phyloP scores from a whole-genome alignment of 2,113 vertebrate genomes.

The Hyaena hyaena region DNA sequence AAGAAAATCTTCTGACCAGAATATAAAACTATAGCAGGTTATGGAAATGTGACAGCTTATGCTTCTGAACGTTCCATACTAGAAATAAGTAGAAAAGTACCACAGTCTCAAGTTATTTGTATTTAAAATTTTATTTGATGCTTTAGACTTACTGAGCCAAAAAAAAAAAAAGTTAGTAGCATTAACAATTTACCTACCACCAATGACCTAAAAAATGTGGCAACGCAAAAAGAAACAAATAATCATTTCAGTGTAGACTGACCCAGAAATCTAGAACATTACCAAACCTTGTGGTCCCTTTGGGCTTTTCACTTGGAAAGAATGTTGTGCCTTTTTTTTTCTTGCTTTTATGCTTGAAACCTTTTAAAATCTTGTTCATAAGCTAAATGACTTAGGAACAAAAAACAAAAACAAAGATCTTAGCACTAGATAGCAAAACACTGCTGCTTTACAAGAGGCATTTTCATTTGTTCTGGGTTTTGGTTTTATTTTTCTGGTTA shows the following conservation, averaged over 20 bases:
- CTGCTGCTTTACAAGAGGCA: not conserved
- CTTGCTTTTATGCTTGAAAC: slow-evolving; percentile 23
- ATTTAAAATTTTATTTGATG: slow-evolving; percentile 27
- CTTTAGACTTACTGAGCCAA: not conserved
- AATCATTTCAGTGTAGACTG: slow-evolving; percentile 38
- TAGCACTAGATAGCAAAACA: not conserved
- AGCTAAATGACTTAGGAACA: not conserved
- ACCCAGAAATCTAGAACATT: slow-evolving; percentile 62
- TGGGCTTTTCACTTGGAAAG: slow-evolving; percentile 58
- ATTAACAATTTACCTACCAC: not conserved
- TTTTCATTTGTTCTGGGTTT: not conserved
- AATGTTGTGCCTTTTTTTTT: not conserved
- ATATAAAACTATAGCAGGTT: not conserved
- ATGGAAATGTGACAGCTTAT: not conserved
- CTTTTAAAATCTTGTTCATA: slow-evolving; percentile 38
- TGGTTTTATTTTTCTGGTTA: not conserved
- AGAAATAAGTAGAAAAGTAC: slow-evolving; percentile 29
- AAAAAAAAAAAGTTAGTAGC: not conserved
- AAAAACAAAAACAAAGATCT: not conserved
- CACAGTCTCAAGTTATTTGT: not conserved
- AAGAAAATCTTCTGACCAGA: not conserved
- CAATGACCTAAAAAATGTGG: slow-evolving; percentile 52
- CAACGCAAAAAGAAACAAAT: slow-evolving; percentile 50
- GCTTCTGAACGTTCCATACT: not conserved
- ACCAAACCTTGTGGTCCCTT: slow-evolving; percentile 10